Evolutionary conservation across 2,113 vertebrate species (phyloP).

Genomic region (Columba livia): DNA sequence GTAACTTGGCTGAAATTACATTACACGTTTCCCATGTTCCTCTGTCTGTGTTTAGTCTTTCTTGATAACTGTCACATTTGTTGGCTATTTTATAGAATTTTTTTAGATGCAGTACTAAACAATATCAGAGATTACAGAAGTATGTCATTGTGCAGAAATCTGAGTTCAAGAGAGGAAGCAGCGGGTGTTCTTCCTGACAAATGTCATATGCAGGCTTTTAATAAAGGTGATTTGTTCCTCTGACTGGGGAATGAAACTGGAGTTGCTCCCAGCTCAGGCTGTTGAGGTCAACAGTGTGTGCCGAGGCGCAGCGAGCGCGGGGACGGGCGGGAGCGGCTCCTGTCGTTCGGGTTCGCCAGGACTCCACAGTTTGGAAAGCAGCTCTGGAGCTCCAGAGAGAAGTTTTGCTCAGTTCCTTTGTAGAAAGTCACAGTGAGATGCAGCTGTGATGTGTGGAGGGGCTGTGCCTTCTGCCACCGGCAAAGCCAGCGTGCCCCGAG

Average conservation of each 20-base stretch:
- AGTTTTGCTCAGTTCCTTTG: neutral
- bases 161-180: neutral
- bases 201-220: neutral
- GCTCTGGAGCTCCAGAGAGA: neutral
- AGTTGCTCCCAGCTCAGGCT: neutral
- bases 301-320: neutral
- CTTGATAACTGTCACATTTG: slow-evolving; percentile 29
- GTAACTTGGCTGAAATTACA: neutral
- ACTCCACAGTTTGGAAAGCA: neutral
- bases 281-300: neutral
- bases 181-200: neutral
- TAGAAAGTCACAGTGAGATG: neutral
- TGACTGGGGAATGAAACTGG: neutral
- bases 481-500: too few species aligned
- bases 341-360: neutral
- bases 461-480: neutral
- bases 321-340: neutral
- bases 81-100: neutral
- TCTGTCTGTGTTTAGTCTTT: neutral
- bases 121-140: neutral
- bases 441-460: neutral
- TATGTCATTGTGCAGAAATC: neutral
- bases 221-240: neutral
- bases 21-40: neutral
- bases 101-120: neutral